Evolutionary conservation across 2,113 vertebrate species (phyloP).

Genomic region (Ornithorhynchus anatinus): DNA sequence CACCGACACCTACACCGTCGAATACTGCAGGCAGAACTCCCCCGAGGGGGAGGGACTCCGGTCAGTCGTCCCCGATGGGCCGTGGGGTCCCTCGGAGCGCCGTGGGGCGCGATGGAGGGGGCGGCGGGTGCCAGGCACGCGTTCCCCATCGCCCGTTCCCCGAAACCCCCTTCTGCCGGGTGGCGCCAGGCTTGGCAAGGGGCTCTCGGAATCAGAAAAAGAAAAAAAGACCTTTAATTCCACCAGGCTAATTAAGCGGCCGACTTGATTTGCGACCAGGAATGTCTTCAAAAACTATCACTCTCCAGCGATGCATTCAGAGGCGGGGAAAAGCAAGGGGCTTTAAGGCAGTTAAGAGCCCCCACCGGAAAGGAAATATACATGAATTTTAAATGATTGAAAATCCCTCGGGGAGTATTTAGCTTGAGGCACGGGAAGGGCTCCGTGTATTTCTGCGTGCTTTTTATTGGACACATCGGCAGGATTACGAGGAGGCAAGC

Average conservation of each 20-base stretch:
- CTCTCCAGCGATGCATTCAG: constrained; percentile 1
- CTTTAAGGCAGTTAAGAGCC: not conserved
- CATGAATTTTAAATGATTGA: constrained; percentile 28
- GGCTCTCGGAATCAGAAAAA: not conserved
- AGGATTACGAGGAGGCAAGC: not conserved
- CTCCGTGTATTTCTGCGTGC: constrained; percentile 24
- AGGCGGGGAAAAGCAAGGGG: constrained; percentile 5
- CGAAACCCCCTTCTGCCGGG: too few relatives aligned
- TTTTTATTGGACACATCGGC: constrained; percentile 25
- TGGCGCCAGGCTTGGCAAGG: too few relatives aligned
- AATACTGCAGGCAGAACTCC: constrained; percentile 91
- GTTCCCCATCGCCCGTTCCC: too few relatives aligned
- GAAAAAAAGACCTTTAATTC: constrained; percentile 16
- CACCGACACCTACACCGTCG: constrained; percentile 83
- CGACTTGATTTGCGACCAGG: not conserved
- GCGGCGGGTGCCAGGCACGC: too few relatives aligned
- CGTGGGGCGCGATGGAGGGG: too few relatives aligned
- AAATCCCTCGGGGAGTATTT: constrained; percentile 30
- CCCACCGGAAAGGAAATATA: constrained; percentile 30
- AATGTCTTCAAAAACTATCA: not conserved
- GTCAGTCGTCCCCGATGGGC: constrained; percentile 72
- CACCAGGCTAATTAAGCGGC: constrained; percentile 5
- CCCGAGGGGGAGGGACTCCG: constrained; percentile 93
- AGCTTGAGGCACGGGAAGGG: constrained; percentile 26
- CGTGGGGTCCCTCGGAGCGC: too few relatives aligned